Percentiles rank a stretch among this genome's conserved stretches.
Conservation (phyloP, 2,888 invertebrate species). For the Hirtodrosophila trivittata region DNA sequence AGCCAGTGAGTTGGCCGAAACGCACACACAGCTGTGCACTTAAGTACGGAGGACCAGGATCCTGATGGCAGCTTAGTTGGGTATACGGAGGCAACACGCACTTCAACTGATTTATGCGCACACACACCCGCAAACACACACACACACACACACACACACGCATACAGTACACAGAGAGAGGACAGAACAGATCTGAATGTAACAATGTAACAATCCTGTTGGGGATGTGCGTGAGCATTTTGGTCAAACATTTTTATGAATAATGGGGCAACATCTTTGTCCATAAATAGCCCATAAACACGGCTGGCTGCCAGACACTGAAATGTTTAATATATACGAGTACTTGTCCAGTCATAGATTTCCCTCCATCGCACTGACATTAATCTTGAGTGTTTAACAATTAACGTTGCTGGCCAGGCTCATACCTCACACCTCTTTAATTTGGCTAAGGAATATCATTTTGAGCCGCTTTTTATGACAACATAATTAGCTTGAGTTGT, state of each 20-base stretch:
- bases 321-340: neutral
- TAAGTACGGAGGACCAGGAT: conserved; percentile 11
- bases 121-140: conserved; percentile 16
- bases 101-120: conserved; percentile 56
- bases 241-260: conserved; percentile 67
- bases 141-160: conserved; percentile 10
- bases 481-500: conserved; percentile 55
- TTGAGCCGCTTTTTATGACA: conserved; percentile 60
- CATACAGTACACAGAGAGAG: neutral
- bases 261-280: conserved; percentile 59
- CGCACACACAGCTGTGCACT: conserved; percentile 28
- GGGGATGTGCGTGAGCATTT: conserved; percentile 43
- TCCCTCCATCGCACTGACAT: conserved; percentile 43
- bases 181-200: conserved; percentile 20
- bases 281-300: conserved; percentile 70
- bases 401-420: conserved; percentile 57
- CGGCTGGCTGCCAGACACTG: conserved; percentile 19
- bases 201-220: conserved; percentile 33
- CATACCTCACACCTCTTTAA: conserved; percentile 19
- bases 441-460: conserved; percentile 36
- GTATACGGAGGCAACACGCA: conserved; percentile 39
- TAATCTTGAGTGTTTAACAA: conserved; percentile 71
- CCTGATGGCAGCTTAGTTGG: conserved; percentile 49
- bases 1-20: conserved; percentile 29
- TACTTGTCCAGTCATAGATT: conserved; percentile 24